phyloP scores from a whole-genome alignment of 2,797 vertebrate genomes.

The Mionectes olivaceus region DNA sequence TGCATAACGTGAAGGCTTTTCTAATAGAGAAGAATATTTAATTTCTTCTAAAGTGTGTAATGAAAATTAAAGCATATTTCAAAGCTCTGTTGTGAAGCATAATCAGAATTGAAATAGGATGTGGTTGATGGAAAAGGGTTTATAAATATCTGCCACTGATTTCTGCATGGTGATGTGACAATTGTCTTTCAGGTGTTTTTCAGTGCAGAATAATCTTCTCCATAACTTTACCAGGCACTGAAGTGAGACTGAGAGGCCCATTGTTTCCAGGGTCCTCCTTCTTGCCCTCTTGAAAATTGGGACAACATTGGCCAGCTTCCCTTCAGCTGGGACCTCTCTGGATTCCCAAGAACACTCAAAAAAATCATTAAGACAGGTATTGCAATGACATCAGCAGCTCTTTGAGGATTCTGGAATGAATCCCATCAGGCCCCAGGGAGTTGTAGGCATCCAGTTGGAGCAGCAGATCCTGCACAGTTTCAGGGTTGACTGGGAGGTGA shows the following conservation, averaged over 20 bases:
- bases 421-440: background rate
- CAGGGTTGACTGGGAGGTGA: background rate
- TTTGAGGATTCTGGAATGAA: background rate
- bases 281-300: background rate
- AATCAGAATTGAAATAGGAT: background rate
- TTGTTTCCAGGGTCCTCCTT: background rate
- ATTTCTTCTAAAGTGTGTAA: background rate
- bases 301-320: background rate
- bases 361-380: background rate
- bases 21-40: background rate
- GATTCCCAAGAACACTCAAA: background rate
- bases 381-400: background rate
- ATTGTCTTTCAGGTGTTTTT: background rate
- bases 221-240: background rate
- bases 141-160: background rate
- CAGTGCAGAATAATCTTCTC: background rate
- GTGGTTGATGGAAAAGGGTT: background rate
- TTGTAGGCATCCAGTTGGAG: background rate
- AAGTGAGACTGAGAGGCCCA: background rate
- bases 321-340: background rate
- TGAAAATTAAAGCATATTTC: background rate
- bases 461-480: background rate
- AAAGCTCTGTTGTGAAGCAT: background rate
- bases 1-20: background rate
- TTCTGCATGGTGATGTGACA: background rate